Conservation (phyloP, 2,888 invertebrate genomes). For the Empis stercorea region DNA sequence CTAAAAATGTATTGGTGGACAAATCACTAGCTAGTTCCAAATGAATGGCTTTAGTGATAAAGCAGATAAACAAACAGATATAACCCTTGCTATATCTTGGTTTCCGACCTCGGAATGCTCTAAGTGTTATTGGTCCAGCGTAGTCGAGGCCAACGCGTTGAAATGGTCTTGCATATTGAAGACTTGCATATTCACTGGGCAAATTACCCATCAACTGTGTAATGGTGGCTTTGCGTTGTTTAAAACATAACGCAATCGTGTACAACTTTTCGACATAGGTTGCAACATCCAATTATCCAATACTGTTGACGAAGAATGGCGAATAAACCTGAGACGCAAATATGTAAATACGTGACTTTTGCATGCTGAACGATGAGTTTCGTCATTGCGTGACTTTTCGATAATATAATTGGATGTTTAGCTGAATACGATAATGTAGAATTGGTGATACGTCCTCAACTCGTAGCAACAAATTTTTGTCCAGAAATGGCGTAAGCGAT, state of each 20-base stretch:
- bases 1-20: not conserved
- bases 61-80: constrained; percentile 1
- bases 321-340: not conserved
- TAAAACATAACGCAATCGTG: constrained; percentile 1
- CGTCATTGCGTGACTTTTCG: not conserved
- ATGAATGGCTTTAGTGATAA: not conserved
- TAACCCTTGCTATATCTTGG: not conserved
- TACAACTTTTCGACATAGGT: not conserved
- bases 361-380: not conserved
- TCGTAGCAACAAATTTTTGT: not conserved
- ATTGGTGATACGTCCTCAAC: not conserved
- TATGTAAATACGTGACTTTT: not conserved
- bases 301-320: constrained; percentile 3
- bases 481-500: not conserved
- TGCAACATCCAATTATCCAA: constrained; percentile 3
- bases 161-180: not conserved
- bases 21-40: not conserved
- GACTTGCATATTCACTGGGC: not conserved
- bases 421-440: not conserved
- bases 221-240: not conserved
- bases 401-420: constrained; percentile 1
- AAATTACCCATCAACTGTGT: constrained; percentile 3
- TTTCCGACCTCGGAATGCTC: not conserved
- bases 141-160: constrained; percentile 2
- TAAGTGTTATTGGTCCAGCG: constrained; percentile 6